Evolutionary conservation across 64 coral and sea anemone species (phyloP), one percentile per base, ranked within the genome.

Genomic region (Porites lutea): DNA sequence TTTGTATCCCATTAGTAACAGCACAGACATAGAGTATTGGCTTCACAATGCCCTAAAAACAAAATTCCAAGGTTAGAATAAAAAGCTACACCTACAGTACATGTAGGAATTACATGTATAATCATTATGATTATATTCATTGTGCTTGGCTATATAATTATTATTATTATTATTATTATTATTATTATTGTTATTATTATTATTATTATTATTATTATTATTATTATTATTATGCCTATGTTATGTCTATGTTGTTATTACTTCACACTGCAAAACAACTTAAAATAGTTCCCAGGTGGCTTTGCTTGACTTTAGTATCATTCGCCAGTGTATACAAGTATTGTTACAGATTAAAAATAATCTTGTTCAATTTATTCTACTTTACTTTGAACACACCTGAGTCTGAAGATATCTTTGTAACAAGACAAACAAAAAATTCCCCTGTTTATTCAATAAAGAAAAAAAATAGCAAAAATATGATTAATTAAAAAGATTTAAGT

Each of bases 351-450:
- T 37, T 37, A 37, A 37, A 37, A n/a, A n/a, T n/a, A n/a, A 63
- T 76, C 6, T 72, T 54, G 59, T 4, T 20, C 16, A 50, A 50
- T 6, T 8, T 15, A 11, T 78, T 78, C 27, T 37, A 37, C 27
- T 37, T 37, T 37, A 37, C 27, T 37, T 37, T 37, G 27, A 37
- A 16, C 22, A 52, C 75, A 83, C 93, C 93, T 94, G 93, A 22
- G 62, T 18, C 18, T 94, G 93, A 64, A 94, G 73, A 90, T 94
- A 94, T 75, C 72, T 77, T 78, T 77, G 68, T 15, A 94, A 53
- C 18, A 94, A 48, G 16, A 46, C 10, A 74, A 69, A 90, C 11
- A 57, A 2, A 90, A 78, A 90, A 13, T 21, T 82, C 19, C 71
- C 79, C 93, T 94, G 27, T 54, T n/a, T n/a, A n/a, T n/a, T n/a